Conservation (phyloP, 2,888 invertebrate species). For the Cistogaster globosa region DNA sequence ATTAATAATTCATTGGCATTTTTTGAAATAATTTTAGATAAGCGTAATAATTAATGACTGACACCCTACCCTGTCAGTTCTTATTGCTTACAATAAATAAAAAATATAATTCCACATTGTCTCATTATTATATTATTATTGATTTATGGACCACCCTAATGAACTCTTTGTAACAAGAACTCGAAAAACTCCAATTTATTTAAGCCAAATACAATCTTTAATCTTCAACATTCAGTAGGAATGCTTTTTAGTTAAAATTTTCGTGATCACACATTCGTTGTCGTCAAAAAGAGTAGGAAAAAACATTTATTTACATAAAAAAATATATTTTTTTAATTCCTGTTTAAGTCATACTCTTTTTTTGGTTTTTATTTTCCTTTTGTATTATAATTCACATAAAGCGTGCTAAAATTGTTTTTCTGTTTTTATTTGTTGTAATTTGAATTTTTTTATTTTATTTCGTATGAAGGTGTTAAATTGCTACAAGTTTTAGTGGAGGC, state of each 20-base stretch:
- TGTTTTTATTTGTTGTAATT: constrained; percentile 22
- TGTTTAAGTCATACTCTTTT: background rate
- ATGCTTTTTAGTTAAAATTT: background rate
- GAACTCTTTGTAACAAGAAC: background rate
- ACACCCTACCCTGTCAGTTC: no score
- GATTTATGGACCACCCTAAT: background rate
- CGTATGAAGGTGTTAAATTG: constrained; percentile 65
- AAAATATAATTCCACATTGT: no score
- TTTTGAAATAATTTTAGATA: no score
- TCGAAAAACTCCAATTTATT: background rate
- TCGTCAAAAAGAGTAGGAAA: background rate
- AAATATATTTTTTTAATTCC: background rate
- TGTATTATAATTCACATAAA: constrained; percentile 54
- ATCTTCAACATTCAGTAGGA: no score
- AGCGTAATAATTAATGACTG: no score
- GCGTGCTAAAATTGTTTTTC: constrained; percentile 49
- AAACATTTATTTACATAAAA: constrained; percentile 26
- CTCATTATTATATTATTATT: no score
- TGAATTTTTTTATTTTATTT: constrained; percentile 14
- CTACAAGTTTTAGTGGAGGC: constrained; percentile 53
- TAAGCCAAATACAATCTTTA: background rate
- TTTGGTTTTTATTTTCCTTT: background rate
- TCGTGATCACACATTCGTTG: constrained; percentile 40
- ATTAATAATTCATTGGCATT: no score
- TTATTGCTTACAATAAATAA: no score